A percentile compares a stretch with the other conserved stretches of the same genome.
Conservation (phyloP, 2,888 invertebrate species). For the Timema podura region DNA sequence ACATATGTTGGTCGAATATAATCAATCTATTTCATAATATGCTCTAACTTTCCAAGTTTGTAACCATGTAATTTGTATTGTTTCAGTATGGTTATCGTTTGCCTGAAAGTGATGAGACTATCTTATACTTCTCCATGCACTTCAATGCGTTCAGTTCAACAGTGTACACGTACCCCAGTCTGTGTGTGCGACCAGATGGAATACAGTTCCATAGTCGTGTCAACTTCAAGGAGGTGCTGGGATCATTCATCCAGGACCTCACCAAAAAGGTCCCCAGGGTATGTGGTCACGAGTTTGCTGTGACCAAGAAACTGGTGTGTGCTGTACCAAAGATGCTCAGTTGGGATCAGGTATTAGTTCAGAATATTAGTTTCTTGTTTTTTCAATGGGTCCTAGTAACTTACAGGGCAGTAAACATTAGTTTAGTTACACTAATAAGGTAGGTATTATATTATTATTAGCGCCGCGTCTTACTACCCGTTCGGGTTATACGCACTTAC, state of each 20-base stretch:
- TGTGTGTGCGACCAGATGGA: slow-evolving; percentile 20
- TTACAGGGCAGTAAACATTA: too few relatives aligned
- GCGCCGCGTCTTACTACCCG: too few relatives aligned
- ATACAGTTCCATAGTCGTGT: slow-evolving; percentile 13
- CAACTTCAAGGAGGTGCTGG: slow-evolving; percentile 18
- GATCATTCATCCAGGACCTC: slow-evolving; percentile 19
- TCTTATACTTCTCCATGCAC: slow-evolving; percentile 25
- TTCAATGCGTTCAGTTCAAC: slow-evolving; percentile 22
- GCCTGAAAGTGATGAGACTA: slow-evolving; percentile 23
- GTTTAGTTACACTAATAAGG: too few relatives aligned
- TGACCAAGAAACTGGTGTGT: slow-evolving; percentile 12
- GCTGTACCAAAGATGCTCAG: slow-evolving; percentile 19
- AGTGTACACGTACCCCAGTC: slow-evolving; percentile 28
- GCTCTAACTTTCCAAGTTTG: background rate
- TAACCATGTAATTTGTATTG: background rate
- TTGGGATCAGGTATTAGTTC: too few relatives aligned
- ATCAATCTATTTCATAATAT: too few relatives aligned
- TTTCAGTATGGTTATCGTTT: slow-evolving; percentile 31
- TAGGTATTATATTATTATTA: too few relatives aligned
- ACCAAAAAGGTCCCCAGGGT: slow-evolving; percentile 20
- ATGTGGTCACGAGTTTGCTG: slow-evolving; percentile 23
- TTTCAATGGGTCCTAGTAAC: too few relatives aligned
- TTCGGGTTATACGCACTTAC: too few relatives aligned
- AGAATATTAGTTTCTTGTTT: too few relatives aligned
- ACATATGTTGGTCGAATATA: too few relatives aligned